Evolutionary conservation across 2,888 invertebrate genomes (phyloP).

Genomic region (Oligia latruncula): DNA sequence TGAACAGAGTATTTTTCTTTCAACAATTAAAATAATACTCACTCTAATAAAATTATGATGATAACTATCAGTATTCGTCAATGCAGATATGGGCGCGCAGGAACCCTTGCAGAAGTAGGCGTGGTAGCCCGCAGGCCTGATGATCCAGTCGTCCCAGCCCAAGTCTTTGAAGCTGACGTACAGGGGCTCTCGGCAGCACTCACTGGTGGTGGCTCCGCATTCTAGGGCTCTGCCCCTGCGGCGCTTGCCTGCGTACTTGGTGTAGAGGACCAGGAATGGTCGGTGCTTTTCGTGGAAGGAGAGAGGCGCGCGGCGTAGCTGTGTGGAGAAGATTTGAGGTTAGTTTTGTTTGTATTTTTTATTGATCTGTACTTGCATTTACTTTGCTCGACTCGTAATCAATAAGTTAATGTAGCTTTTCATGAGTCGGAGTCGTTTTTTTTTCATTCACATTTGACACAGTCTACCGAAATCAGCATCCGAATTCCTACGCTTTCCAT

Average conservation of each 20-base stretch:
- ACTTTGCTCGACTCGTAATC: background rate
- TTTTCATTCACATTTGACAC: background rate
- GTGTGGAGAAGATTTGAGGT: slow-evolving; percentile 60
- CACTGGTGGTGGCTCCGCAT: slow-evolving; percentile 92
- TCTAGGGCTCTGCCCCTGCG: slow-evolving; percentile 92
- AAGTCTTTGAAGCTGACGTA: slow-evolving; percentile 95
- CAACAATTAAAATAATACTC: slow-evolving; percentile 74
- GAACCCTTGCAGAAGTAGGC: slow-evolving; percentile 96
- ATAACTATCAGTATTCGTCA: slow-evolving; percentile 89
- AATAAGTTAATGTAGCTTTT: background rate
- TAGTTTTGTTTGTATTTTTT: slow-evolving; percentile 9
- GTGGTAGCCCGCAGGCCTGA: slow-evolving; percentile 95
- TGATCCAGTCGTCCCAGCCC: slow-evolving; percentile 97
- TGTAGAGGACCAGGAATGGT: slow-evolving; percentile 95
- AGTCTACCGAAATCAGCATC: background rate
- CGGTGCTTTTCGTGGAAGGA: slow-evolving; percentile 92
- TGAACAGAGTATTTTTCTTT: background rate
- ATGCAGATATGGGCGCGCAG: slow-evolving; percentile 93
- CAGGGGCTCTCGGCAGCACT: slow-evolving; percentile 95
- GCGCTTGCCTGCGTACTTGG: slow-evolving; percentile 92
- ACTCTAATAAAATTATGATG: slow-evolving; percentile 95
- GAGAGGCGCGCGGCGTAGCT: slow-evolving; percentile 91
- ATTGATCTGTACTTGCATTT: background rate
- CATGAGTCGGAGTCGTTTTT: background rate
- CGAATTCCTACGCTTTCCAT: background rate